A percentile compares a stretch with the other conserved stretches of the same genome.
Conservation (phyloP, 2,888 invertebrate species). For the Ichneumoninae sp. region DNA sequence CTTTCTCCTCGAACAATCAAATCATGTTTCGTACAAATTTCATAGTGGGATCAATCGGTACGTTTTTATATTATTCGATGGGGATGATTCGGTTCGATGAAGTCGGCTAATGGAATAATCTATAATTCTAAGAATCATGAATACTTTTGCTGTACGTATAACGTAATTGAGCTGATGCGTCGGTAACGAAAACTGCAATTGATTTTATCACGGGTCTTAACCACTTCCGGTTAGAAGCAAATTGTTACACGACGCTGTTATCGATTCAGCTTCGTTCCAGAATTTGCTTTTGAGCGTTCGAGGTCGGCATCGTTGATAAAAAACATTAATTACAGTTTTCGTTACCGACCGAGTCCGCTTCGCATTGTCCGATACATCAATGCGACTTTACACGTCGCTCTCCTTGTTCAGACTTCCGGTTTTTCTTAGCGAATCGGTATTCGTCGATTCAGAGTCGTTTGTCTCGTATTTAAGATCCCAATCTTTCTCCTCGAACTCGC, state of each 20-base stretch:
- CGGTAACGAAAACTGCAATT: neutral
- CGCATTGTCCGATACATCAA: neutral
- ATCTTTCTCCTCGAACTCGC: constrained; percentile 92
- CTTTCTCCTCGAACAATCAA: constrained; percentile 90
- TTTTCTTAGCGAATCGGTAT: constrained; percentile 73
- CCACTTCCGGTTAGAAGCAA: neutral
- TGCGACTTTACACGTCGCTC: constrained; percentile 77
- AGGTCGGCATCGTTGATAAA: neutral
- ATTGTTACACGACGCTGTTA: neutral
- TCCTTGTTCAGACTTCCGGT: constrained; percentile 79
- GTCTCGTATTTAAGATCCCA: constrained; percentile 89
- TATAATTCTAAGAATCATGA: neutral
- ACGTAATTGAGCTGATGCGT: neutral
- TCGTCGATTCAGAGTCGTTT: constrained; percentile 73
- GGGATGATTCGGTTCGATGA: neutral
- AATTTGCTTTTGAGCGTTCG: neutral
- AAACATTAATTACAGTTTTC: neutral
- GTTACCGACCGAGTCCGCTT: neutral
- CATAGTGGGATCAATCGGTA: neutral
- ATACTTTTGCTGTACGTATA: neutral
- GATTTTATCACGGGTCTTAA: neutral
- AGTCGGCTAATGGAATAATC: neutral
- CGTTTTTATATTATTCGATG: neutral
- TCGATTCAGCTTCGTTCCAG: neutral
- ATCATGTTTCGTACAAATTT: neutral